Evolutionary conservation across 2,797 vertebrate genomes (phyloP).

Genomic region (Acanthis flammea): DNA sequence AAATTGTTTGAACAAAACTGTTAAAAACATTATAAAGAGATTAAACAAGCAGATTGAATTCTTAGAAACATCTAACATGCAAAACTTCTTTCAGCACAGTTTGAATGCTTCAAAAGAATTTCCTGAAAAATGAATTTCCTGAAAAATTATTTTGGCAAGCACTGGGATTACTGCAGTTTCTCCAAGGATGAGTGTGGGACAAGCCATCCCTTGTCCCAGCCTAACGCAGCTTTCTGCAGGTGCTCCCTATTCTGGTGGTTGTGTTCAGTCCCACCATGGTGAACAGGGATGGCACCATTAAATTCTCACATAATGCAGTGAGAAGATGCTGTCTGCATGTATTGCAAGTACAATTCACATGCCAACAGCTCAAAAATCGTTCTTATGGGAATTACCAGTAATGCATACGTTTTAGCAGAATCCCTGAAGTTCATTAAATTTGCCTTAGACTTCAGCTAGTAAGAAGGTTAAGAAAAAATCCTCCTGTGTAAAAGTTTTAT

Average conservation of each 20-base stretch:
- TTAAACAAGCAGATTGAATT: slow-evolving; percentile 45
- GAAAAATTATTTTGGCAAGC: slow-evolving; percentile 15
- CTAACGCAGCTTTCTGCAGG: not conserved
- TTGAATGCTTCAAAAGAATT: not conserved
- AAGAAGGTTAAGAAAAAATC: not conserved
- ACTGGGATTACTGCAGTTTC: not conserved
- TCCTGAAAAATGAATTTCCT: slow-evolving; percentile 1
- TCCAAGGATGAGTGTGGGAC: not conserved
- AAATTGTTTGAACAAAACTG: slow-evolving; percentile 27
- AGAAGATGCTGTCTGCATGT: not conserved
- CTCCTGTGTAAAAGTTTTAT: not conserved
- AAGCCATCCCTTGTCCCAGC: not conserved
- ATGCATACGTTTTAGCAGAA: not conserved
- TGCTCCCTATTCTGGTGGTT: not conserved
- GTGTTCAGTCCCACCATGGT: rapidly evolving
- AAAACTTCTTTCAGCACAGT: slow-evolving; percentile 12
- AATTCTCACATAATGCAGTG: not conserved
- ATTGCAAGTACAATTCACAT: not conserved
- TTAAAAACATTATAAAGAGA: slow-evolving; percentile 64
- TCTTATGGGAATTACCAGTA: not conserved
- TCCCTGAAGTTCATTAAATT: not conserved
- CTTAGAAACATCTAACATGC: slow-evolving; percentile 59
- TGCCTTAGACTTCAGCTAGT: not conserved
- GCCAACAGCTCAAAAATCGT: not conserved
- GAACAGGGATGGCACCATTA: not conserved